Base-by-base conservation (phyloP, 1,140 invertebrate genomes). In the Magallana ariakensis region DNA sequence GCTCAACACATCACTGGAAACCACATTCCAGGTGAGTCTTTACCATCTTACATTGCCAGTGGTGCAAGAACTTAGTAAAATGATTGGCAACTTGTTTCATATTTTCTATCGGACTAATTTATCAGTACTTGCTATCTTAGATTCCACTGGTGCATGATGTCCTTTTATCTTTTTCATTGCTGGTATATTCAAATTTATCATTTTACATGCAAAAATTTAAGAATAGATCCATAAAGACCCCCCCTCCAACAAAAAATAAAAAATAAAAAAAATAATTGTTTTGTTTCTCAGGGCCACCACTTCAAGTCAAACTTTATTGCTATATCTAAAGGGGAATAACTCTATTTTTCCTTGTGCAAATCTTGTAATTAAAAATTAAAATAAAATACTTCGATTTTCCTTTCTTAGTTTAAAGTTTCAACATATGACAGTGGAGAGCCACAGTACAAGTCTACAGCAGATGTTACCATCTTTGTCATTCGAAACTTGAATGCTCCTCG, bases 1-100 rank as follows among this genome's bases (percentile, higher is more conserved):
- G 86, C 94, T 99, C 54, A 96, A 96, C 0, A 96, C 96, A 89
- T 97, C 98, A 90, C 96, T 97, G 83, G 70, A 85, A 57, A 53
- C 60, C 22, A 57, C 53, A 5, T 92, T 90, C 22, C 75, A 10
- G 33, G 91, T 92, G 90, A 89, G 87, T 89, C 33, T 46, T 46
- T 5, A 4, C 33, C 5, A 46, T 46, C 33, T 46, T 46, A 46
- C 33, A 46, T 46, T 4, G 33, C 33, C 33, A 46, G 33, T 46
- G 5, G 33, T 46, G 33, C 33, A 46, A 46, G 33, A 4, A 46
- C 33, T 46, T 46, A 2, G 33, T 46, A 46, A 46, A 46, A 46
- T 46, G 33, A 46, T 46, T 46, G 33, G 33, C 33, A 46, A 46
- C 5, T 2, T 46, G 33, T 46, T 2, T 46, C 33, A 46, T 46